A percentile compares a stretch with the other conserved stretches of the same genome.
Evolutionary conservation across 2,113 vertebrate genomes (phyloP).

Genomic region (Macrotus californicus): DNA sequence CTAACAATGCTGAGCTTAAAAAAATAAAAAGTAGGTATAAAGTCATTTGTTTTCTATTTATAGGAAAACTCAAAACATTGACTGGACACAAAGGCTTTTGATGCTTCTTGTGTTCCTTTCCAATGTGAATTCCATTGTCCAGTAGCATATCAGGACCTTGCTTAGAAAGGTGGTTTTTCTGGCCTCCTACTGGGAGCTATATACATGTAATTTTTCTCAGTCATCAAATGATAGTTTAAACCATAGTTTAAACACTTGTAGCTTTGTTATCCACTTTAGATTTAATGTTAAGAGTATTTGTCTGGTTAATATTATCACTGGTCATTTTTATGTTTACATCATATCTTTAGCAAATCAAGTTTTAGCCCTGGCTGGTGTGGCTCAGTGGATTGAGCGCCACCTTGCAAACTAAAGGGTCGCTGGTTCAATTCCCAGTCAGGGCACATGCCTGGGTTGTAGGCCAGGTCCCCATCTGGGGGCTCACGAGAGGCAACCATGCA

Average conservation of each 20-base stretch:
- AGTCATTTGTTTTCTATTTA: slow-evolving; percentile 30
- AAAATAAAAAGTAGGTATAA: neutral
- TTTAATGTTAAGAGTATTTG: neutral
- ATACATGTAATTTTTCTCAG: neutral
- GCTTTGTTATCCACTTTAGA: neutral
- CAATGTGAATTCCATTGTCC: neutral
- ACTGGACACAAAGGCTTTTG: neutral
- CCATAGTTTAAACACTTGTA: neutral
- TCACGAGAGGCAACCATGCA: no score
- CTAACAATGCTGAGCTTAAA: neutral
- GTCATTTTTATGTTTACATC: neutral
- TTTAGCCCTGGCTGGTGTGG: neutral
- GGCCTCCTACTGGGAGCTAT: neutral
- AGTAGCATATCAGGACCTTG: neutral
- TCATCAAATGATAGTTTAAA: neutral
- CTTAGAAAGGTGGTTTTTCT: neutral
- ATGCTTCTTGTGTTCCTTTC: neutral
- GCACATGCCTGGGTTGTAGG: no score
- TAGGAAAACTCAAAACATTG: neutral
- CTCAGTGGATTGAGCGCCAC: no score
- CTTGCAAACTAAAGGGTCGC: no score
- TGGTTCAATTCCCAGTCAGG: no score
- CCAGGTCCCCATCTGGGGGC: no score
- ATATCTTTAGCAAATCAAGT: neutral
- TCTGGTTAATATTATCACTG: neutral